Base-by-base conservation (phyloP, 1,140 invertebrate species). In the Drosophila tropicalis region DNA sequence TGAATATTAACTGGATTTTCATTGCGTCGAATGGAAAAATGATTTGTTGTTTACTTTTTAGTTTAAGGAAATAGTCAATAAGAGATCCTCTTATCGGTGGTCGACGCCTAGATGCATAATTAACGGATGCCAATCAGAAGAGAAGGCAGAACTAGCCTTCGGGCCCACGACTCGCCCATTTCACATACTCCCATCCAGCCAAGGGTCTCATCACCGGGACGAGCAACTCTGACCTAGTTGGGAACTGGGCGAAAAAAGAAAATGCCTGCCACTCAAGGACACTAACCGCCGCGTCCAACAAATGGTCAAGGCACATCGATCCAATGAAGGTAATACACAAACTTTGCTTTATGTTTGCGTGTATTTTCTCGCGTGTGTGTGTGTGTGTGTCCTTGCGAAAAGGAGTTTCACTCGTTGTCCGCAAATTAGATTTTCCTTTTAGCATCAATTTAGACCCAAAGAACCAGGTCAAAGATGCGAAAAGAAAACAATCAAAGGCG, bases 261-360 rank as follows among this genome's bases (percentile, higher is more conserved):
- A 68, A 62, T 75, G 36, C 12, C 39, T 57, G 55, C 56, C 73
- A 51, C n/a, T 62, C 74, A 76, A 76, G 74, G 74, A 62, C 74
- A 76, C 55, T 22, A 55, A 55, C 47, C 55, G 57, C 73, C 56
- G 64, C 55, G 67, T 15, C 66, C 74, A 66, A 40, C 67, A 76
- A 76, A 70, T 76, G 74, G 74, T 76, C 74, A 76, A 76, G 74
- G 74, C 74, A 34, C 74, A 76, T 76, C 74, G 74, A 76, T 76
- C 67, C 39, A 7, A 5, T 9, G 19, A 5, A 47, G 44, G 44
- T 19, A 47, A 47, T 19, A 47, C 29, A 36, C 44, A 22, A 22
- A 51, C 44, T 51, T 9, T 51, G 44, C 29, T 29, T 29, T 10
- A 19, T 19, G 44, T 10, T 10, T 15, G 22, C 29, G 55, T 34